Evolutionary conservation across 1,140 invertebrate species (phyloP), one percentile per base, ranked within the genome.

Genomic region (Brachionus sp.): DNA sequence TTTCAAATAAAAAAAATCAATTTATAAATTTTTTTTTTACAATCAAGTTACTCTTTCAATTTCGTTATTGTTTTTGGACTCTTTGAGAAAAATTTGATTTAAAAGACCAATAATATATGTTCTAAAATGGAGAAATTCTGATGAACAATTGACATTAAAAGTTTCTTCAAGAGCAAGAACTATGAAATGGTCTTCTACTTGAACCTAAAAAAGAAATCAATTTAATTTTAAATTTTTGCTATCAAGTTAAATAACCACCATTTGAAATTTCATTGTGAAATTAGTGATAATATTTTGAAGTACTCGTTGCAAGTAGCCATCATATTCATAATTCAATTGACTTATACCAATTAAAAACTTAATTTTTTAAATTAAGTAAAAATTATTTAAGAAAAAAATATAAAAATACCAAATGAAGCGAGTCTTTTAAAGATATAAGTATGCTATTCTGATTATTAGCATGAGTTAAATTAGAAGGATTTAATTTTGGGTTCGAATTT

Each of bases 311-410:
- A 80, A 19, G 35, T 80, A 80, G 5, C 77, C 62, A 44, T 80
- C 77, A 80, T 80, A 80, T 66, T 57, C 77, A 66, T 80, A 80
- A 62, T 80, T 80, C 29, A 80, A 66, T 10, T 42, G 33, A 80
- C 77, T 62, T 3, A 80, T 62, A 13, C 77, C 77, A 42, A 62
- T 57, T 35, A 80, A 39, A 66, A 80, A 80, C 77, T 78, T 57
- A 19, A 44, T 25, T 50, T n/a, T 35, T 25, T 19, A 78, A 33
- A 42, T 33, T 53, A 16, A 29, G 5, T 37, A 62, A 62, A 33
- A 5, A 50, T 10, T 16, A 6, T 50, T 29, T 16, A 53, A 57
- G 25, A 33, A 5, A 77, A 9, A 77, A 16, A 13, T 6, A 35
- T 7, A 19, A 23, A 37, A 16, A 16, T 78, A 78, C 77, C 13